A percentile compares a stretch with the other conserved stretches of the same genome.
These are phyloP conservation scores for Hydrotaea cyrtoneurina DNA, from an alignment of 2,888 invertebrate genomes.

Conservation along the genomic window DNA sequence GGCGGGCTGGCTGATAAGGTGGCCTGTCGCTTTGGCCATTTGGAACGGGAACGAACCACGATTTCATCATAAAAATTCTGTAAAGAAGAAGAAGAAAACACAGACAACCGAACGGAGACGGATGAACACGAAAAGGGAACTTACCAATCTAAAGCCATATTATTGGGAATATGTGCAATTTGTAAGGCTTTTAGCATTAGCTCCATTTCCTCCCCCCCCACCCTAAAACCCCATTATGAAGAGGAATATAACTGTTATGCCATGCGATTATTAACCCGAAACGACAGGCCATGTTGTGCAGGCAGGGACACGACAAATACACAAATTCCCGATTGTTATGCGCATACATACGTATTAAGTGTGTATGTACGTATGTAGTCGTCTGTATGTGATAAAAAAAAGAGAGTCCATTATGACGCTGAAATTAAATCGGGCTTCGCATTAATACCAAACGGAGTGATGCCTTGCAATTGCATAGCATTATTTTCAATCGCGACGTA, in stretches of 20 bases:
- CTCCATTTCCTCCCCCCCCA: conserved; percentile 36
- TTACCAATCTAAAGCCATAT: conserved; percentile 63
- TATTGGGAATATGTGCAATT: conserved; percentile 67
- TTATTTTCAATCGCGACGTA: too few species aligned
- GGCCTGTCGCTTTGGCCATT: conserved; percentile 38
- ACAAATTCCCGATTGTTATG: background rate
- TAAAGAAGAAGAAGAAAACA: conserved; percentile 47
- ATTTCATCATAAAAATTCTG: conserved; percentile 67
- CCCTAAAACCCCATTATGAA: too few species aligned
- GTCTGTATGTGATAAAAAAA: too few species aligned
- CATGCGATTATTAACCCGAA: conserved; percentile 42
- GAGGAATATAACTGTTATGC: conserved; percentile 36
- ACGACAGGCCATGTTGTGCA: background rate
- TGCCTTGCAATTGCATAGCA: too few species aligned
- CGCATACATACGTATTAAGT: too few species aligned
- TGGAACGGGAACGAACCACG: conserved; percentile 54
- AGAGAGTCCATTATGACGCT: too few species aligned
- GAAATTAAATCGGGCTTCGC: too few species aligned
- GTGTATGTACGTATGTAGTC: too few species aligned
- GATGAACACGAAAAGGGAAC: conserved; percentile 30
- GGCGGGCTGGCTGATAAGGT: conserved; percentile 23
- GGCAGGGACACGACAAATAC: background rate
- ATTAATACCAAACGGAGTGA: too few species aligned
- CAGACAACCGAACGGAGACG: conserved; percentile 43
- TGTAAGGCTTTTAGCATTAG: conserved; percentile 63